Evolutionary conservation across 2,797 vertebrate genomes (phyloP).

Genomic region (Argyrosomus regius): DNA sequence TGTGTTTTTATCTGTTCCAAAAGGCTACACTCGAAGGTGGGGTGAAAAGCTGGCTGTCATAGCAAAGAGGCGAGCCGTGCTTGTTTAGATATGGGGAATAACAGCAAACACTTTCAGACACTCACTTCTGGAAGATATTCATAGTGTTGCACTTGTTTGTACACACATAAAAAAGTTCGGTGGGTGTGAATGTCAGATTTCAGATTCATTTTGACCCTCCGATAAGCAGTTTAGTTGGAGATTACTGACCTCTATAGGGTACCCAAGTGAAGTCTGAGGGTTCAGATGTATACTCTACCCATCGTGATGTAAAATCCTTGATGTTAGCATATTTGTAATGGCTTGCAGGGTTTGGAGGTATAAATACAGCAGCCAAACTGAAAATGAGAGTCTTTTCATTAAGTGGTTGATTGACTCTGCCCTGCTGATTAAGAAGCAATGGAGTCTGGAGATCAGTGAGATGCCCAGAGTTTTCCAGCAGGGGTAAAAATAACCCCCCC

Average conservation of each 20-base stretch:
- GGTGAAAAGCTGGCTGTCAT: neutral
- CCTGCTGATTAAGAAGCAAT: slow-evolving; percentile 42
- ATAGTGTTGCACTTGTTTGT: neutral
- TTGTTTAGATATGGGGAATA: neutral
- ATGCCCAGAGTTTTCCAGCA: slow-evolving; percentile 60
- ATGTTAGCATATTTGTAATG: neutral
- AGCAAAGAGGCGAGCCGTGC: neutral
- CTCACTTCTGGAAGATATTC: neutral
- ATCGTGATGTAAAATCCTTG: neutral
- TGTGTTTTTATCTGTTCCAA: no score
- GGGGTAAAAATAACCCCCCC: slow-evolving; percentile 25
- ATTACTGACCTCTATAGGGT: neutral
- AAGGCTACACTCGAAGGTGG: no score
- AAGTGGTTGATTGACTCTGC: slow-evolving; percentile 44
- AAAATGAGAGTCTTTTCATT: slow-evolving; percentile 22
- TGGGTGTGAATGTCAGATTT: no score
- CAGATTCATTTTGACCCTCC: no score
- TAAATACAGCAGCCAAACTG: slow-evolving; percentile 1
- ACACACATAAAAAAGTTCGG: neutral
- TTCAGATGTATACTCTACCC: neutral
- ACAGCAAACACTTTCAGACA: neutral
- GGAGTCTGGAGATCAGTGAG: slow-evolving; percentile 18
- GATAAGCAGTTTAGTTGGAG: neutral
- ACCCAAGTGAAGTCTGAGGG: neutral
- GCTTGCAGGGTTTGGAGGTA: neutral